Base-by-base conservation (phyloP, 2,797 vertebrate species). In the Furcifer pardalis region DNA sequence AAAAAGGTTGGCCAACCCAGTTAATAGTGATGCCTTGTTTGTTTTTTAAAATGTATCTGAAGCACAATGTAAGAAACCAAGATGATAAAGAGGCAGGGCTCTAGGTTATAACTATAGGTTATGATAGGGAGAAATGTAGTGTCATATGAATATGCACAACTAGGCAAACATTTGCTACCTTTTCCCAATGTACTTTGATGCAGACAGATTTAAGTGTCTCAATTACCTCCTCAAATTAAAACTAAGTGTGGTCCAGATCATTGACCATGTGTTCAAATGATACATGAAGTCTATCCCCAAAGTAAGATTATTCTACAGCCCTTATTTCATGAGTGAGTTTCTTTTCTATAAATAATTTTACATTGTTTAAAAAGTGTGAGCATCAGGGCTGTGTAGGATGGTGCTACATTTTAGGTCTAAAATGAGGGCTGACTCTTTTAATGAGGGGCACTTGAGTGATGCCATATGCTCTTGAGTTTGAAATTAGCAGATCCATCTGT, bases 401-500 rank as follows among this genome's bases (percentile, higher is more conserved):
- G 85, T 95, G 84, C 87, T 89, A 91, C 71, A 84, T 91, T 71
- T 92, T 8, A 1, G 88, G 89, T 93, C 89, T 94, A 94, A 94
- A 94, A 92, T 89, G 92, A 94, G 80, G 89, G 86, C 88, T 89
- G 75, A 94, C 77, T 95, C 92, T 93, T 93, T 88, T 95, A 95
- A 95, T 93, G 91, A 94, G 91, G 94, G 93, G 85, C 93, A 96
- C 79, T 92, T 93, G 92, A 95, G 84, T 90, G 90, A 65, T 94
- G 93, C 91, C 93, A 7, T 95, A 95, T 95, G 95, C 86, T 95
- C 85, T 76, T 91, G 90, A 82, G 74, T 92, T 95, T 93, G 82
- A 94, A 95, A 94, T 95, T 93, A 92, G 86, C 91, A 89, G 52
- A 89, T 84, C 94, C 95, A 94, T 95, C 95, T 95, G 95, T 93